A percentile compares a stretch with the other conserved stretches of the same genome.
phyloP scores from a whole-genome alignment of 2,888 invertebrate genomes.

The Chironomus riparius region DNA sequence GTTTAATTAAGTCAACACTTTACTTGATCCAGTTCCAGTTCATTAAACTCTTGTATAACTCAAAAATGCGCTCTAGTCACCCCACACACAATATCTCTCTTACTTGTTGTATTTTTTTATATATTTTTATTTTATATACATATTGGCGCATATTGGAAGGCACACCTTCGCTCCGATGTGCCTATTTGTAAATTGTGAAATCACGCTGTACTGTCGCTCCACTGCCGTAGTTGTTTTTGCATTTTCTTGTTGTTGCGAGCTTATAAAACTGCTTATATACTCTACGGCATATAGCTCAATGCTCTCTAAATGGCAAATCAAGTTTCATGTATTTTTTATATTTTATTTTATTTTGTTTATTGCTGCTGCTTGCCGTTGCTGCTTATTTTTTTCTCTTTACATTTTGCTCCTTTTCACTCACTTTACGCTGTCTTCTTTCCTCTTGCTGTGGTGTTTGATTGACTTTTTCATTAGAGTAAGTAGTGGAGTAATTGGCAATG shows the following conservation, averaged over 20 bases:
- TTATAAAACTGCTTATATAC: neutral
- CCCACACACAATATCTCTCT: neutral
- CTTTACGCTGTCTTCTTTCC: too few relatives aligned
- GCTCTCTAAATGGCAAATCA: neutral
- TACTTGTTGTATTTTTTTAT: neutral
- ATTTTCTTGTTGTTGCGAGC: neutral
- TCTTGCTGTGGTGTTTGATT: too few relatives aligned
- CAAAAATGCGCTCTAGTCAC: neutral
- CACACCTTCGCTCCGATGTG: neutral
- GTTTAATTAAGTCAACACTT: too few relatives aligned
- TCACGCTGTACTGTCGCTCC: neutral
- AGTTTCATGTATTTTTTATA: neutral
- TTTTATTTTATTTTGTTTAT: too few relatives aligned
- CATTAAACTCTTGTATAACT: neutral
- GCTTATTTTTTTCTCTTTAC: too few relatives aligned
- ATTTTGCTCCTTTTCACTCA: too few relatives aligned
- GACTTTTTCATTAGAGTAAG: too few relatives aligned
- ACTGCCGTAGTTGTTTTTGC: too few relatives aligned
- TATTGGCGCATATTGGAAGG: neutral
- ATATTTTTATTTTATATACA: neutral
- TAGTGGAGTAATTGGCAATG: too few relatives aligned
- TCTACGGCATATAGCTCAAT: neutral
- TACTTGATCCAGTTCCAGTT: neutral
- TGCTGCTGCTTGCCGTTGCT: too few relatives aligned
- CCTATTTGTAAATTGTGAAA: neutral